Evolutionary conservation across 2,797 vertebrate genomes (phyloP).

Genomic region (Petrocephalus sullivani): DNA sequence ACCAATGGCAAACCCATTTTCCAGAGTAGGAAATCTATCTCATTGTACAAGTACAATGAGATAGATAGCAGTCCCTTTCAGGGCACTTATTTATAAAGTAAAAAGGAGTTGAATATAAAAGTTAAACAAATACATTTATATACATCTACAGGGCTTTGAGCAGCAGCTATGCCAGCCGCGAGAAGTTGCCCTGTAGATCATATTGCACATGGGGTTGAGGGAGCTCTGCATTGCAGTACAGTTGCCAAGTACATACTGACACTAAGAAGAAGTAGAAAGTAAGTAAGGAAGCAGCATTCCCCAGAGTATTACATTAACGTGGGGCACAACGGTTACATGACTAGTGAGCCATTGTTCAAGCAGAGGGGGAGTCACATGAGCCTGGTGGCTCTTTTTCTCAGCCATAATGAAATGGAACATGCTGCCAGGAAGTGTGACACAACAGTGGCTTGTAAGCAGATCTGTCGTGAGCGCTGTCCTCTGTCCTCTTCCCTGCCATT

Average conservation of each 20-base stretch:
- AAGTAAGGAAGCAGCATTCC: not conserved
- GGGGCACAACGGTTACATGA: not conserved
- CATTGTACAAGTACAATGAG: too few species aligned
- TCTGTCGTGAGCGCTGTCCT: not conserved
- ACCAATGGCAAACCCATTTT: not conserved
- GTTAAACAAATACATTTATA: too few species aligned
- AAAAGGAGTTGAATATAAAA: too few species aligned
- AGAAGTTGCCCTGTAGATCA: too few species aligned
- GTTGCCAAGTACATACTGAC: too few species aligned
- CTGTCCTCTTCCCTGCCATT: not conserved
- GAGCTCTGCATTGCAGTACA: too few species aligned
- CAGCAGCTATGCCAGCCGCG: too few species aligned
- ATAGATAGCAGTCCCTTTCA: too few species aligned
- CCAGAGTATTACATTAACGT: not conserved
- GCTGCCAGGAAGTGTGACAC: not conserved
- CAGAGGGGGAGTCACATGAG: not conserved
- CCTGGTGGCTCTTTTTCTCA: not conserved
- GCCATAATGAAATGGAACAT: not conserved
- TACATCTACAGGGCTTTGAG: too few species aligned
- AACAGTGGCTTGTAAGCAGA: not conserved
- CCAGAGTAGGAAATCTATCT: not conserved
- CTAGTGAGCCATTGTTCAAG: not conserved
- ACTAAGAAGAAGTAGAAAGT: not conserved
- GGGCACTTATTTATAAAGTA: too few species aligned
- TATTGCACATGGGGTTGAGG: too few species aligned